Evolutionary conservation across 2,113 vertebrate genomes (phyloP).

Genomic region (Proterorhinus semilunaris): DNA sequence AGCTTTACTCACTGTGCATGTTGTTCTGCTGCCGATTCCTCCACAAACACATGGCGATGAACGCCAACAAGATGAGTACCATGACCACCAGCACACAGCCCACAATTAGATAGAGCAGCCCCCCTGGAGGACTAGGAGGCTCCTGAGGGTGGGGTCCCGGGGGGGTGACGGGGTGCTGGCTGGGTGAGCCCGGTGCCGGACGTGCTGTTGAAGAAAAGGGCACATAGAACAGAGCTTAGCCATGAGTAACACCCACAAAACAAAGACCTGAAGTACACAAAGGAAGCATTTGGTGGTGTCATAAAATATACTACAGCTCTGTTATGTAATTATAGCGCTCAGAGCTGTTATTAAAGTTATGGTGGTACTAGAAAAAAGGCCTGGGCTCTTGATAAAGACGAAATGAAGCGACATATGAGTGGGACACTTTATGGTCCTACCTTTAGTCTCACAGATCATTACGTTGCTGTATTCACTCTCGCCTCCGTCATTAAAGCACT

Average conservation of each 20-base stretch:
- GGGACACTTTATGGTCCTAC: conserved; percentile 61
- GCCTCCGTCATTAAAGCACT: conserved; percentile 90
- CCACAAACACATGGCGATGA: conserved; percentile 96
- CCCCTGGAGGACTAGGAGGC: conserved; percentile 69
- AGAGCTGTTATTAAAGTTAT: conserved; percentile 40
- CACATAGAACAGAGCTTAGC: conserved; percentile 15
- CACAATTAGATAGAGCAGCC: conserved; percentile 90
- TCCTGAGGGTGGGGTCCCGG: conserved; percentile 71
- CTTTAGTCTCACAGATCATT: conserved; percentile 97
- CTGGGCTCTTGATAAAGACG: conserved; percentile 41
- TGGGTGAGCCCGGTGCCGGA: conserved; percentile 75
- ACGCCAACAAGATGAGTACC: conserved; percentile 92
- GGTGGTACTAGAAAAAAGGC: conserved; percentile 49
- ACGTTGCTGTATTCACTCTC: conserved; percentile 95
- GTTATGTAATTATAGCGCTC: conserved; percentile 57
- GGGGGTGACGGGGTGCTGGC: conserved; percentile 80
- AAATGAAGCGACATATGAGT: conserved; percentile 20
- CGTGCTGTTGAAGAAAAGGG: conserved; percentile 73
- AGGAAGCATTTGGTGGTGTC: conserved; percentile 42
- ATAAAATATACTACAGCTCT: conserved; percentile 51
- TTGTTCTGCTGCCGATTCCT: conserved; percentile 89
- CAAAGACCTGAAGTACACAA: conserved; percentile 32
- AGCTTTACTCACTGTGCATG: conserved; percentile 86
- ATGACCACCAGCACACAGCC: conserved; percentile 90
- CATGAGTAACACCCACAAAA: conserved; percentile 23